Conservation (phyloP, 2,113 vertebrate species). For the Pipa parva region DNA sequence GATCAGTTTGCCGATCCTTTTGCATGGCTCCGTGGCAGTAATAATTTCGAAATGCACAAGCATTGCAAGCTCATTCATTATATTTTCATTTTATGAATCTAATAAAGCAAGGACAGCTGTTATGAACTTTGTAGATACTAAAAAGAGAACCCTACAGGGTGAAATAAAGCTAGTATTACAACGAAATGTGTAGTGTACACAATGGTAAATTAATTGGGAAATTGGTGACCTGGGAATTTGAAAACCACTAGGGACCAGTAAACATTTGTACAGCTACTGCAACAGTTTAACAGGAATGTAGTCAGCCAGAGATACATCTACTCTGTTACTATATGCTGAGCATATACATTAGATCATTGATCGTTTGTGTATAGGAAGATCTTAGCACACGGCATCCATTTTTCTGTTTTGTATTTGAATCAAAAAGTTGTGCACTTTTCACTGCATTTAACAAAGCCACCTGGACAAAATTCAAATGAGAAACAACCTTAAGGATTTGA, state of each 20-base stretch:
- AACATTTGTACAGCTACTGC: constrained; percentile 48
- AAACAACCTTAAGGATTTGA: too few relatives aligned
- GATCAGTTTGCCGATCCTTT: too few relatives aligned
- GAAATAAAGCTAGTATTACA: constrained; percentile 44
- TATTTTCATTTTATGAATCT: constrained; percentile 51
- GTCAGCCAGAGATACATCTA: constrained; percentile 47
- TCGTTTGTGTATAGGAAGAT: constrained; percentile 39
- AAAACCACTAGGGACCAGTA: constrained; percentile 43
- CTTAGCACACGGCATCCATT: background rate
- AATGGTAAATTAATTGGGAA: constrained; percentile 54
- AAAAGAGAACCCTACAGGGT: constrained; percentile 47
- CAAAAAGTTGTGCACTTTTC: background rate
- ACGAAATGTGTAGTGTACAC: constrained; percentile 39
- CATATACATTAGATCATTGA: constrained; percentile 36
- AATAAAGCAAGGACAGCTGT: constrained; percentile 53
- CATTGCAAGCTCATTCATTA: too few relatives aligned
- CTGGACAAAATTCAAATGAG: too few relatives aligned
- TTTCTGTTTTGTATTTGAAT: background rate
- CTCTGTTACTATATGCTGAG: constrained; percentile 30
- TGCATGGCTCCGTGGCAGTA: too few relatives aligned
- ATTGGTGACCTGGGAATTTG: constrained; percentile 46
- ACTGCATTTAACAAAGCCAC: background rate
- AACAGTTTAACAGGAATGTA: constrained; percentile 39
- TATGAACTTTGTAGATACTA: constrained; percentile 47
- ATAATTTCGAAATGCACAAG: too few relatives aligned